These are phyloP conservation scores for Lacanobia oleracea DNA, from an alignment of 2,888 invertebrate genomes.

Conservation along the genomic window DNA sequence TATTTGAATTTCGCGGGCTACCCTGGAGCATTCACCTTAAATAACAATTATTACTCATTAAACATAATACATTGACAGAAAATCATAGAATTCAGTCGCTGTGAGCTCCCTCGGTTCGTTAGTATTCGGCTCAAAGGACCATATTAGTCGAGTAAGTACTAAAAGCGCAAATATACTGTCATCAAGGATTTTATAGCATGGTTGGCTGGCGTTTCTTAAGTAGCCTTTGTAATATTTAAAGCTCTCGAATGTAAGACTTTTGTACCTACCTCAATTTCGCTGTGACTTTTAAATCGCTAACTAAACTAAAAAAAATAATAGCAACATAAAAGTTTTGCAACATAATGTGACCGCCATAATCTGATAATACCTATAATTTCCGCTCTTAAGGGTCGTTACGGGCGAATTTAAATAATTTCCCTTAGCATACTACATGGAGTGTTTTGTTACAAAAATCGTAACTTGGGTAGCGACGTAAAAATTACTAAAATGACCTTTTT, in stretches of 20 bases:
- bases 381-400: conserved; percentile 66
- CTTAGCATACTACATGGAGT: conserved; percentile 52
- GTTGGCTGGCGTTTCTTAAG: neutral
- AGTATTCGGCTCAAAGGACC: too few relatives aligned
- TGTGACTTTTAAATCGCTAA: conserved; percentile 36
- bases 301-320: conserved; percentile 64
- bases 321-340: conserved; percentile 60
- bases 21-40: too few relatives aligned
- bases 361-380: conserved; percentile 81
- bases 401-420: conserved; percentile 60
- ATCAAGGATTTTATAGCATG: too few relatives aligned
- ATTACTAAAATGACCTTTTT: conserved; percentile 13
- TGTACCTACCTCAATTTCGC: neutral
- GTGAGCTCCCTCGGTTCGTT: too few relatives aligned
- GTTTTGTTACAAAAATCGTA: conserved; percentile 39
- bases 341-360: conserved; percentile 73
- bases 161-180: too few relatives aligned
- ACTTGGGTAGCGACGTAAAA: conserved; percentile 19
- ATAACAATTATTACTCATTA: too few relatives aligned
- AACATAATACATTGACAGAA: too few relatives aligned
- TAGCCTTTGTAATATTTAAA: neutral
- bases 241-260: conserved; percentile 23
- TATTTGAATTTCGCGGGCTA: too few relatives aligned
- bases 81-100: too few relatives aligned
- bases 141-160: too few relatives aligned